These are phyloP conservation scores for Lucilia sericata DNA, from an alignment of 1,140 invertebrate species.

Conservation along the genomic window DNA sequence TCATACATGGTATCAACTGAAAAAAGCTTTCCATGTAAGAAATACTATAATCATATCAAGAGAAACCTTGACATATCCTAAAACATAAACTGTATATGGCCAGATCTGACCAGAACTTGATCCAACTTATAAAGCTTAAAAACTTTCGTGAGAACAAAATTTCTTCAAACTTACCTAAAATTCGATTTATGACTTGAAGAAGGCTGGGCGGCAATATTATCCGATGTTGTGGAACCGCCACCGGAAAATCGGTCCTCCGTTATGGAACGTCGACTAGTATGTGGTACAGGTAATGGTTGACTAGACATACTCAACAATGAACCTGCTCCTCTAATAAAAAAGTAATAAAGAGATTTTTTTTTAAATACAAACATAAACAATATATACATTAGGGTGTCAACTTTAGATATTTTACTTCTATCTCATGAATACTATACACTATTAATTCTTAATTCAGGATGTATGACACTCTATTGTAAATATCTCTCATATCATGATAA, in stretches of 20 bases:
- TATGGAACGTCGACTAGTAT: slow-evolving; percentile 55
- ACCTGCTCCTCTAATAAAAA: slow-evolving; percentile 52
- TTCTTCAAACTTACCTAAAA: slow-evolving; percentile 55
- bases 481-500: neutral
- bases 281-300: slow-evolving; percentile 63
- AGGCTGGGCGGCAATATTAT: slow-evolving; percentile 63
- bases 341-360: slow-evolving; percentile 18
- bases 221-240: slow-evolving; percentile 56
- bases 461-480: too few relatives aligned
- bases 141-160: too few relatives aligned
- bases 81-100: too few relatives aligned
- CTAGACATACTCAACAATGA: slow-evolving; percentile 65
- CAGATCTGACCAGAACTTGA: too few relatives aligned
- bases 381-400: neutral
- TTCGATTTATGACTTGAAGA: slow-evolving; percentile 66
- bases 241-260: slow-evolving; percentile 60
- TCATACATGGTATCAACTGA: too few relatives aligned
- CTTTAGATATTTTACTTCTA: neutral
- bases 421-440: too few relatives aligned
- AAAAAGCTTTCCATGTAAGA: too few relatives aligned
- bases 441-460: neutral
- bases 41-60: too few relatives aligned
- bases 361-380: neutral
- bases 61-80: too few relatives aligned
- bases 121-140: too few relatives aligned